Base-by-base conservation (phyloP, 1,140 invertebrate genomes). In the Drosophila littoralis region DNA sequence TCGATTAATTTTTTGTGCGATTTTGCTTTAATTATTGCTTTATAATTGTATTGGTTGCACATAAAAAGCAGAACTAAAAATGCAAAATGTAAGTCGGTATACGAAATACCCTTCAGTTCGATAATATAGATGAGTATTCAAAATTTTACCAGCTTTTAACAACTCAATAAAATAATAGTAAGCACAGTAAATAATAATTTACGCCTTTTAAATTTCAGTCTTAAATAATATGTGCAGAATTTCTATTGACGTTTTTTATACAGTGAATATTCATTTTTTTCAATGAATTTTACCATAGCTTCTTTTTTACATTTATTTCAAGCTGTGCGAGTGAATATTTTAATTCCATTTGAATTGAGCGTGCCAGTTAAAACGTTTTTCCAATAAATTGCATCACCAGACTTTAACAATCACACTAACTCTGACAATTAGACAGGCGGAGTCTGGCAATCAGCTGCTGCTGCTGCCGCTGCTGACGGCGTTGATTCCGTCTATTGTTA, bases 331-430 rank as follows among this genome's bases (percentile, higher is more conserved):
- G 38, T 68, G 13, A 51, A 60, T 52, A 59, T 59, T 54, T 13
- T 67, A 59, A 51, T 72, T 22, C 57, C 15, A 55, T 66, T 65
- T 52, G 15, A 60, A 60, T 60, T 43, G 52, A 36, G 46, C 66
- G 57, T 51, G 63, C 52, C 33, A 43, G 32, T 6, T 72, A 66
- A 72, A 77, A 67, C 75, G 71, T 71, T 88, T 86, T 88, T 86
- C 79, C 82, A 79, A 89, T 86, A 74, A 68, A 86, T 89, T 86
- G 82, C 82, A 86, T 86, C 79, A 86, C 76, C 64, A 54, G 75
- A 65, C 79, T 64, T 70, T 60, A 75, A 72, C 76, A 68, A 63
- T 42, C 43, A 50, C 73, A 54, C 46, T 48, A 55, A 55, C 51
- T 64, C 52, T 63, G 48, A 67, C 80, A 61, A 64, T 59, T 58